Evolutionary conservation across 2,888 invertebrate genomes (phyloP).

Genomic region (Melitaea athalia): DNA sequence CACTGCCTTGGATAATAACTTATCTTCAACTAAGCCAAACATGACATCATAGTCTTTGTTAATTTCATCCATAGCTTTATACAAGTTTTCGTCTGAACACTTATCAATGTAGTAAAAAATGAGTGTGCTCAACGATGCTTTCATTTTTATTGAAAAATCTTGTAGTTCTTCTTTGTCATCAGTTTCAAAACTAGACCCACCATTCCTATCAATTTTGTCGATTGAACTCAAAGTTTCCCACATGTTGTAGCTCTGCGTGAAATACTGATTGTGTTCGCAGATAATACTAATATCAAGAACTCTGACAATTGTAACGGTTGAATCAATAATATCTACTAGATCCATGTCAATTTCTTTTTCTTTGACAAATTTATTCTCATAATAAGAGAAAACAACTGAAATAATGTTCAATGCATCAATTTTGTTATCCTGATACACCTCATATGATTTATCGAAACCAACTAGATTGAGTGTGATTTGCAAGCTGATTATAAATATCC

Average conservation of each 20-base stretch:
- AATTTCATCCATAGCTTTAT: constrained; percentile 55
- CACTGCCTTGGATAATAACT: constrained; percentile 50
- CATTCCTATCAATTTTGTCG: constrained; percentile 54
- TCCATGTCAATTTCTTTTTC: constrained; percentile 68
- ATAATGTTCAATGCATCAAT: constrained; percentile 57
- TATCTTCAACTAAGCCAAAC: constrained; percentile 51
- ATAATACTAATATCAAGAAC: constrained; percentile 53
- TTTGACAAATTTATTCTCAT: constrained; percentile 62
- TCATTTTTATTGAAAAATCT: constrained; percentile 58
- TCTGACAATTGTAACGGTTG: constrained; percentile 57
- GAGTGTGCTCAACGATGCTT: constrained; percentile 54
- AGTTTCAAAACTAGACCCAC: constrained; percentile 56
- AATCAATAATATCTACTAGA: constrained; percentile 65
- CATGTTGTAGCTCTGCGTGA: constrained; percentile 60
- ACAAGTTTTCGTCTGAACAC: constrained; percentile 58
- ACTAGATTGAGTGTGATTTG: constrained; percentile 65
- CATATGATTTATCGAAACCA: constrained; percentile 64
- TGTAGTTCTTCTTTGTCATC: constrained; percentile 57
- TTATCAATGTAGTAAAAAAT: constrained; percentile 63
- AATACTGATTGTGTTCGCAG: constrained; percentile 57
- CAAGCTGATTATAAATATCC: constrained; percentile 63
- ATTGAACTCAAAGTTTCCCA: constrained; percentile 60
- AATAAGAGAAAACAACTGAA: constrained; percentile 59
- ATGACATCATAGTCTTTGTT: constrained; percentile 60
- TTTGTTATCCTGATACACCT: constrained; percentile 55